Evolutionary conservation across 2,113 vertebrate genomes (phyloP).

Genomic region (Paradisaea rubra): DNA sequence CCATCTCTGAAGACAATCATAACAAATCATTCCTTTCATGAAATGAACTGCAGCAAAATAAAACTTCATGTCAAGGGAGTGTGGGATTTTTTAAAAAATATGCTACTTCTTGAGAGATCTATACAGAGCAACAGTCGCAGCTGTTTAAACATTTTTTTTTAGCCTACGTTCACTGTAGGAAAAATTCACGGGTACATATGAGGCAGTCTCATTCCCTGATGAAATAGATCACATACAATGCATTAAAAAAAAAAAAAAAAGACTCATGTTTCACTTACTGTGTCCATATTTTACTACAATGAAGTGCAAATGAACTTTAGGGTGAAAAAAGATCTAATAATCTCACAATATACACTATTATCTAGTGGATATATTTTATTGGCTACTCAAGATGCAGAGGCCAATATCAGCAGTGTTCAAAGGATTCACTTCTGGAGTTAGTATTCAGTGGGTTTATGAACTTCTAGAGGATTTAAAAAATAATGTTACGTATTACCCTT

Average conservation of each 20-base stretch:
- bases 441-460: not conserved
- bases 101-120: not conserved
- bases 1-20: not conserved
- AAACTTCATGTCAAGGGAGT: not conserved
- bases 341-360: not conserved
- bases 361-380: not conserved
- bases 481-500: not conserved
- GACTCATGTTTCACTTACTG: accelerated
- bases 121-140: not conserved
- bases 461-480: not conserved
- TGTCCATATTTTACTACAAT: not conserved
- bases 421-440: not conserved
- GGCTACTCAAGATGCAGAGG: not conserved
- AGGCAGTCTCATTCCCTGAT: not conserved
- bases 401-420: not conserved
- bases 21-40: not conserved
- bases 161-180: not conserved
- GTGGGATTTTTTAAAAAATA: not conserved
- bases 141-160: not conserved
- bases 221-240: not conserved
- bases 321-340: not conserved
- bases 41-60: not conserved
- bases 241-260: not conserved
- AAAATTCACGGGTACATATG: not conserved
- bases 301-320: not conserved